Base-by-base conservation (phyloP, 2,888 invertebrate genomes). In the Agrotis clavis region DNA sequence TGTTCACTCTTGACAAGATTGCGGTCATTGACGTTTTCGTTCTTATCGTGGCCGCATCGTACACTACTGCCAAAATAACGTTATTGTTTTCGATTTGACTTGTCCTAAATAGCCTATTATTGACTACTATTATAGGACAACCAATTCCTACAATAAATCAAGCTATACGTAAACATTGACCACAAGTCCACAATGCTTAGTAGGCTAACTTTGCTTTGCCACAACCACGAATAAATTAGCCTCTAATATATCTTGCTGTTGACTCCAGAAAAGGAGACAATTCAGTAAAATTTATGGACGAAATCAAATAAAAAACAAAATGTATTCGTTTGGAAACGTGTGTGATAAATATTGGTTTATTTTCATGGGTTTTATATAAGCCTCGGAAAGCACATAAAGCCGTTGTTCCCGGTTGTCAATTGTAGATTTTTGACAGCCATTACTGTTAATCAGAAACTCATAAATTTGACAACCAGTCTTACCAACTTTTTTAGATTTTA, bases 191-290 rank as follows among this genome's bases (percentile, higher is more conserved):
- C 57, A 70, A n/a, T 48, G 64, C 77, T 83, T 63, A 71, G 41
- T 48, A 60, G 41, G 50, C 69, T 74, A 74, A 74, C 62, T 71
- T 53, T 77, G 79, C 77, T 86, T 84, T 75, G 77, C 64, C 62
- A 25, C 64, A 75, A 75, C 82, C 68, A 75, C n/a, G 77, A 82
- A 84, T 84, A 84, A 82, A 82, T 86, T 84, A 70, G 62, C 11
- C 54, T 65, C 41, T 65, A 77, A 77, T 79, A 72, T 68, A 84
- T 74, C 65, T 71, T 51, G 68, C 61, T 69, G 76, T 64, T 67
- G 66, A 71, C 81, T 73, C 68, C 62, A 66, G 51, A 69, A 63
- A 61, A 66, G n/a, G 60, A 66, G 54, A 47, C 71, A 50, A 74
- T 69, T 64, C 68, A 69, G 35, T 74, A n/a, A 21, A 68, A 83